A percentile compares a stretch with the other conserved stretches of the same genome.
Evolutionary conservation across 2,113 vertebrate species (phyloP).

Genomic region (Xenus cinereus): DNA sequence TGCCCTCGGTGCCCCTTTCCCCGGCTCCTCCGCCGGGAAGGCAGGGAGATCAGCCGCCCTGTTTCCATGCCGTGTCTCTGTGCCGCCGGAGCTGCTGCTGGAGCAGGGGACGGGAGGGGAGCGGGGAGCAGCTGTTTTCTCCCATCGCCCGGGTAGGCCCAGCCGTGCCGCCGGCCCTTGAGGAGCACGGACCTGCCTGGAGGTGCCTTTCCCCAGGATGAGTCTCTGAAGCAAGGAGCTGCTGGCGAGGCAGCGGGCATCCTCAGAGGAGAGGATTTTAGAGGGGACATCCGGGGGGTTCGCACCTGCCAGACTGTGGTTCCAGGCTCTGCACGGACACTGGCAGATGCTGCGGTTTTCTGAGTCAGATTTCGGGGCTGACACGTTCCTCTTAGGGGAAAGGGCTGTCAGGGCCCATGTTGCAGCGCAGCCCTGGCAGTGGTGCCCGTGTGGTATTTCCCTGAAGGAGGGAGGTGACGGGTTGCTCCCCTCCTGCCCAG

Average conservation of each 20-base stretch:
- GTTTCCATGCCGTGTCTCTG: background rate
- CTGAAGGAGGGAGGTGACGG: background rate
- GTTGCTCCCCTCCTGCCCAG: background rate
- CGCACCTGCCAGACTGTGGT: background rate
- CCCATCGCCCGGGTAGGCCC: background rate
- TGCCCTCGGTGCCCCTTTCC: background rate
- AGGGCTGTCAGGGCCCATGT: background rate
- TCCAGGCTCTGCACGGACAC: background rate
- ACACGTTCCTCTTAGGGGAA: background rate
- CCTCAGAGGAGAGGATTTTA: background rate
- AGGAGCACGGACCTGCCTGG: background rate
- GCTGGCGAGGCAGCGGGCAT: background rate
- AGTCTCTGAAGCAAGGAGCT: background rate
- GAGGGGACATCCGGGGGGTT: background rate
- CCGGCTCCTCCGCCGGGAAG: background rate
- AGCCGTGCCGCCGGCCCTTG: accelerated
- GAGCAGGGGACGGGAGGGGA: background rate
- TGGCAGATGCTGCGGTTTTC: background rate
- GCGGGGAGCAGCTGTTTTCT: slow-evolving; percentile 30
- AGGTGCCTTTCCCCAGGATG: background rate
- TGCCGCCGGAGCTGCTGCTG: background rate
- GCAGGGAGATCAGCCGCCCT: background rate
- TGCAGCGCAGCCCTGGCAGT: background rate
- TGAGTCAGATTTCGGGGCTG: background rate
- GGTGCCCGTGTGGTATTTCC: background rate